Evolutionary conservation across 2,888 invertebrate genomes (phyloP).

Genomic region (Eurytoma californica): DNA sequence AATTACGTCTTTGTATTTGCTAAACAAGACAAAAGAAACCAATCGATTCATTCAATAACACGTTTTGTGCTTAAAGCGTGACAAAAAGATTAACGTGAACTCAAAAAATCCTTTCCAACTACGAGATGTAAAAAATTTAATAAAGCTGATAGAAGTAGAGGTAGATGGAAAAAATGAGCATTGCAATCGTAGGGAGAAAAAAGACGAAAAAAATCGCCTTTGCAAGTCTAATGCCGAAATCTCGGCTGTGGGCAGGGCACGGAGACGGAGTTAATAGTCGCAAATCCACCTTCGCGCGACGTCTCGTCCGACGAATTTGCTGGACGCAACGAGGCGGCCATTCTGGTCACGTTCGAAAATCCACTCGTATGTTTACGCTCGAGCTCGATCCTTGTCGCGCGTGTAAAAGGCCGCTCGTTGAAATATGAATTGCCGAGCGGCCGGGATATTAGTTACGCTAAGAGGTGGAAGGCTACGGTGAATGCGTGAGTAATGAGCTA

Average conservation of each 20-base stretch:
- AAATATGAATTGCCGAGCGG: slow-evolving; percentile 21
- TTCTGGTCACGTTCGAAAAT: slow-evolving; percentile 29
- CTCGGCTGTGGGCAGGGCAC: background rate
- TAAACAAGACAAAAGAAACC: background rate
- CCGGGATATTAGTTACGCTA: slow-evolving; percentile 12
- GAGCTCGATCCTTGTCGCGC: background rate
- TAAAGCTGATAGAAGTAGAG: no score
- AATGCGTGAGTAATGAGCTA: no score
- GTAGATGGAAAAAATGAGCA: background rate
- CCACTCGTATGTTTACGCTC: slow-evolving; percentile 11
- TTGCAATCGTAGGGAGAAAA: background rate
- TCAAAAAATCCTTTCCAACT: no score
- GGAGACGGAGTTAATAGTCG: background rate
- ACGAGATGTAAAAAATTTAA: no score
- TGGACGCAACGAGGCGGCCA: background rate
- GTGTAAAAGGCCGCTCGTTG: background rate
- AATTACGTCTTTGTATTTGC: background rate
- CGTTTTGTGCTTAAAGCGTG: no score
- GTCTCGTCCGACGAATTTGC: background rate
- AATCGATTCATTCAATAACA: background rate
- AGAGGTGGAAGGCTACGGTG: no score
- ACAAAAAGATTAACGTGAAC: background rate
- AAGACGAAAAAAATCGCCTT: background rate
- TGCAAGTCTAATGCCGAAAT: background rate
- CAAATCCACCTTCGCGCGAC: slow-evolving; percentile 8